These are phyloP conservation scores for Cladopsammia gracilis DNA, from an alignment of 64 coral and sea anemone genomes.

Conservation along the genomic window DNA sequence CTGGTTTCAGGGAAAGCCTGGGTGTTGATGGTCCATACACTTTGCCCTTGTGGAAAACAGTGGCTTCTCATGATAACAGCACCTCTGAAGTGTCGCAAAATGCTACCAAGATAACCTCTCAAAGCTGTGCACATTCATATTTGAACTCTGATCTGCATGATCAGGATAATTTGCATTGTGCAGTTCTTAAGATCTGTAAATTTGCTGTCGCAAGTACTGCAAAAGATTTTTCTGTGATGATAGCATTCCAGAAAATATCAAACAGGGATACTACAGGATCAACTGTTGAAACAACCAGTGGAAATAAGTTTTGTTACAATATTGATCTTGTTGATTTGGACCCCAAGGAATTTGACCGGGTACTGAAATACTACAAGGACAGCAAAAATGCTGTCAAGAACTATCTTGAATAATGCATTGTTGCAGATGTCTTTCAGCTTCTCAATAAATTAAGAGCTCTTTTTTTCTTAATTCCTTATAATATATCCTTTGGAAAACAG, in stretches of 20 bases:
- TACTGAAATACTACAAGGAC: slow-evolving; percentile 85
- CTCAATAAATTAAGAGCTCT: too few species aligned
- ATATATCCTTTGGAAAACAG: too few species aligned
- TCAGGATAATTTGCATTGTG: not conserved
- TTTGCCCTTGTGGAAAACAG: slow-evolving; percentile 57
- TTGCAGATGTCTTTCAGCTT: too few species aligned
- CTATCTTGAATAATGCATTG: slow-evolving; percentile 20
- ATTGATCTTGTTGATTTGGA: slow-evolving; percentile 92
- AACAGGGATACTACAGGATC: not conserved
- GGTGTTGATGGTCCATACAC: slow-evolving; percentile 72
- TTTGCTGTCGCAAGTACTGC: slow-evolving; percentile 91
- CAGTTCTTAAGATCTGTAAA: slow-evolving; percentile 69
- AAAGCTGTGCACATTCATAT: not conserved
- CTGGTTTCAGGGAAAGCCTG: slow-evolving; percentile 47
- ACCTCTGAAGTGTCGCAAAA: not conserved
- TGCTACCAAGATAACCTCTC: not conserved
- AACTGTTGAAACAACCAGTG: slow-evolving; percentile 9
- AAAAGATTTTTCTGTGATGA: slow-evolving; percentile 88
- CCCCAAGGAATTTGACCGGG: slow-evolving; percentile 89
- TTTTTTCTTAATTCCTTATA: too few species aligned
- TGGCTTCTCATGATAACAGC: slow-evolving; percentile 10
- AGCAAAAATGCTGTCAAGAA: slow-evolving; percentile 58
- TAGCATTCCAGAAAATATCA: slow-evolving; percentile 70
- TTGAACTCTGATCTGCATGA: slow-evolving; percentile 52
- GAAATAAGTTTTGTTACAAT: slow-evolving; percentile 49